phyloP scores from a whole-genome alignment of 2,797 vertebrate species.

The Choloepus didactylus region DNA sequence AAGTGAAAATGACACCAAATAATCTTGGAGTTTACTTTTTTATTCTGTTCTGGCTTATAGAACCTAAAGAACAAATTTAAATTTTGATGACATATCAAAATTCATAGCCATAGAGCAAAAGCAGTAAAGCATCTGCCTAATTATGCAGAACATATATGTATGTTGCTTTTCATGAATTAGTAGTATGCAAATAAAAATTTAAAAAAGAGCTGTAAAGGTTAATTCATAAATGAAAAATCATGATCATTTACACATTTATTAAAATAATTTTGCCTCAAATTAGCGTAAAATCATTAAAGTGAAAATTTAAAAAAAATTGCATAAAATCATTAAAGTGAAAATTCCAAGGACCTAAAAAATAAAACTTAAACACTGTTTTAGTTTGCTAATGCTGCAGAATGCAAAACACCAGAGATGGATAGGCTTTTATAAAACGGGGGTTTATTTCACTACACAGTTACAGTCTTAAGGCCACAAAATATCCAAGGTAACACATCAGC shows the following conservation, averaged over 20 bases:
- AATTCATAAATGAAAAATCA: background rate
- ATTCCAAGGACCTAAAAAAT: background rate
- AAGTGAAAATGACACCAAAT: background rate
- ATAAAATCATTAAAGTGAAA: background rate
- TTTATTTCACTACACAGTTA: no score
- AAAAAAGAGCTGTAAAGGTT: background rate
- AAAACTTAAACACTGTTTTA: background rate
- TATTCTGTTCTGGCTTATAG: background rate
- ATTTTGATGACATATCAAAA: constrained; percentile 19
- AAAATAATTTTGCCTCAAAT: background rate
- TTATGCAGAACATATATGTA: background rate
- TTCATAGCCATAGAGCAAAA: background rate
- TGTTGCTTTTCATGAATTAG: background rate
- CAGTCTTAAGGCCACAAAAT: no score
- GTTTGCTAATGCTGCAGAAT: no score
- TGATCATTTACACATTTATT: background rate
- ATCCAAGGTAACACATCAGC: no score
- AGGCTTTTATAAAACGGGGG: no score
- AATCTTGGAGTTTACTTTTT: background rate
- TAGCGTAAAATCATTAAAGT: background rate
- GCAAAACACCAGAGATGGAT: no score
- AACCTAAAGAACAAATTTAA: background rate
- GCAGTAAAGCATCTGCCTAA: background rate
- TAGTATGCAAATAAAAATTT: background rate
- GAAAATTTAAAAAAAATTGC: no score